Evolutionary conservation across 2,888 invertebrate genomes (phyloP), one percentile per base, ranked within the genome.

Genomic region (Athrips mouffetella): DNA sequence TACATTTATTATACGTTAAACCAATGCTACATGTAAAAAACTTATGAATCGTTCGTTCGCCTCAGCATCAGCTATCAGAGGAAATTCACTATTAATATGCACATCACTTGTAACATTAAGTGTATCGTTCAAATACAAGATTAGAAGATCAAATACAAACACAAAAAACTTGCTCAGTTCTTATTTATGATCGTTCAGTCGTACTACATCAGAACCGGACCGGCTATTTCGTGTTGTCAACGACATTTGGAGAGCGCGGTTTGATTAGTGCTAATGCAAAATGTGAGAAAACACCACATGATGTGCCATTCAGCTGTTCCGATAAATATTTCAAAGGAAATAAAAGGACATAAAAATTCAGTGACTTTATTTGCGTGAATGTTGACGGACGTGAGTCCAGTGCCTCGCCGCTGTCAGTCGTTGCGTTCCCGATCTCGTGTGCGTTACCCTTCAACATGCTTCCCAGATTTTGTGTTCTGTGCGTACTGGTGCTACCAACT

Each of bases 21-120:
- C 27, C 30, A 13, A 31, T 16, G 11, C n/a, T n/a, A n/a, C n/a
- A 8, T 8, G 8, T 6, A 42, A 42, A 41, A 42, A 42, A 30
- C 29, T 29, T 13, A 42, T 42, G n/a, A 44, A 44, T 44, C 44
- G 44, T 44, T 7, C 44, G 21, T 31, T 44, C 31, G 44, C 30
- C 44, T 18, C 44, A 20, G 11, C 21, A 16, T 42, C n/a, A 18
- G 11, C 16, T 30, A 21, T 31, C 44, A 44, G 21, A 44, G 44
- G 44, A 44, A 44, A 31, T 44, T 44, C 16, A 21, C 44, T 44
- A 44, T 31, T 44, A 44, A 44, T 44, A 44, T 13, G 27, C 8
- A 21, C 44, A 31, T 44, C 16, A 40, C 11, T 44, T 20, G 13
- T 18, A 31, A 44, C 20, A 31, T 44, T 42, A 44, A 31, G 44